Conservation (phyloP, 2,888 invertebrate species). For the Drosophila prolongata region DNA sequence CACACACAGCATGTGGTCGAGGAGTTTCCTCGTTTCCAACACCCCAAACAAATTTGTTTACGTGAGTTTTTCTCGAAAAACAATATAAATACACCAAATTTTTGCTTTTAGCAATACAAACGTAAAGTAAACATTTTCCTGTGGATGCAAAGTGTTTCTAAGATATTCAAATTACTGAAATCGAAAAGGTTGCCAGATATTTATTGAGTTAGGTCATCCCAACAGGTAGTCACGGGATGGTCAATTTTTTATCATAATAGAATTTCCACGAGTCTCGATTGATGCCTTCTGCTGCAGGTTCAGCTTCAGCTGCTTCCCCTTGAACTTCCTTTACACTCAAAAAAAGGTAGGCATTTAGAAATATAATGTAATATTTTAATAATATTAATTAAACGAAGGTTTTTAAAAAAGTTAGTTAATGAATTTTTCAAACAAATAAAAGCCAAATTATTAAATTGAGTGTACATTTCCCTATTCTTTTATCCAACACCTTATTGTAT, state of each 20-base stretch:
- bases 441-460: too few relatives aligned
- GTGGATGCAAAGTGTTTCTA: constrained; percentile 47
- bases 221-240: constrained; percentile 42
- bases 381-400: too few relatives aligned
- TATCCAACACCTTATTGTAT: background rate
- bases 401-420: too few relatives aligned
- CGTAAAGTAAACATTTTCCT: constrained; percentile 54
- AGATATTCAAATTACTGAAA: constrained; percentile 63
- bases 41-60: constrained; percentile 68
- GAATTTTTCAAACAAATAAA: too few relatives aligned
- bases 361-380: background rate
- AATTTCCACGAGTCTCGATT: constrained; percentile 71
- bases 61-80: constrained; percentile 46
- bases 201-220: constrained; percentile 14
- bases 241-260: constrained; percentile 39
- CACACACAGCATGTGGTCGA: constrained; percentile 64
- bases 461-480: background rate
- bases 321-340: constrained; percentile 8
- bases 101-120: constrained; percentile 56
- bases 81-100: constrained; percentile 16
- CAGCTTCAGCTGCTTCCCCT: constrained; percentile 19
- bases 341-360: background rate
- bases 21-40: constrained; percentile 27
- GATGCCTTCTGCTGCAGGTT: constrained; percentile 19
- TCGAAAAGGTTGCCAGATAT: background rate